A percentile compares a stretch with the other conserved stretches of the same genome.
Evolutionary conservation across 2,888 invertebrate species (phyloP).

Genomic region (Polietes domitor): DNA sequence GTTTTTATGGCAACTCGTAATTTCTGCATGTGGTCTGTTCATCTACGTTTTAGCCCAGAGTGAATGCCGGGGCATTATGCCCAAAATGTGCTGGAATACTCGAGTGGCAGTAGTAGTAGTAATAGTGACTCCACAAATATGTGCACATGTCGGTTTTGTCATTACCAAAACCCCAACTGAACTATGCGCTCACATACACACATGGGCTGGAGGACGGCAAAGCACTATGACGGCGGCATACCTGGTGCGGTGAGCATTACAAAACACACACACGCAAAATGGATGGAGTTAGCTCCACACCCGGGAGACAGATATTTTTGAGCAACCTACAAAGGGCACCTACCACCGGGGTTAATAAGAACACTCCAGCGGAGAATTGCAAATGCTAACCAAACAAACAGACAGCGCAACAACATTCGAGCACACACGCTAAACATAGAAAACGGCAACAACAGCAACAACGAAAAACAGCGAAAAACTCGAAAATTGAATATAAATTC

Average conservation of each 20-base stretch:
- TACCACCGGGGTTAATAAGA: slow-evolving; percentile 35
- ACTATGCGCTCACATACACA: not conserved
- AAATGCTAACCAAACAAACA: slow-evolving; percentile 10
- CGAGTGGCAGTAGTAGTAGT: not conserved
- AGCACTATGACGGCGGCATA: not conserved
- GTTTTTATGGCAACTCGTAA: slow-evolving; percentile 67
- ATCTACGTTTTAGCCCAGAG: not conserved
- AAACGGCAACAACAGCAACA: slow-evolving; percentile 31
- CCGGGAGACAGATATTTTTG: not conserved
- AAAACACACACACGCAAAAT: not conserved
- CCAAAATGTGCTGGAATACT: slow-evolving; percentile 21
- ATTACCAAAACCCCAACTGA: slow-evolving; percentile 24
- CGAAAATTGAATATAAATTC: slow-evolving; percentile 36
- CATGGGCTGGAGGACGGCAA: not conserved
- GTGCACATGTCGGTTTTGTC: slow-evolving; percentile 30
- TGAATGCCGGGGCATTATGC: not conserved
- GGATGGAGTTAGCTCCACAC: slow-evolving; percentile 11
- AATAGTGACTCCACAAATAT: slow-evolving; percentile 3
- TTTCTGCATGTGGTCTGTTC: slow-evolving; percentile 62
- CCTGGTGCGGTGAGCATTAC: not conserved
- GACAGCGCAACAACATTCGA: not conserved
- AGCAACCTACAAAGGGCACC: slow-evolving; percentile 36
- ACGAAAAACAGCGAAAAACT: slow-evolving; percentile 6
- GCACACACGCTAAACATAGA: not conserved
- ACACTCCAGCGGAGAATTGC: slow-evolving; percentile 56